Conservation (phyloP, 2,113 vertebrate species). For the Python bivittatus region DNA sequence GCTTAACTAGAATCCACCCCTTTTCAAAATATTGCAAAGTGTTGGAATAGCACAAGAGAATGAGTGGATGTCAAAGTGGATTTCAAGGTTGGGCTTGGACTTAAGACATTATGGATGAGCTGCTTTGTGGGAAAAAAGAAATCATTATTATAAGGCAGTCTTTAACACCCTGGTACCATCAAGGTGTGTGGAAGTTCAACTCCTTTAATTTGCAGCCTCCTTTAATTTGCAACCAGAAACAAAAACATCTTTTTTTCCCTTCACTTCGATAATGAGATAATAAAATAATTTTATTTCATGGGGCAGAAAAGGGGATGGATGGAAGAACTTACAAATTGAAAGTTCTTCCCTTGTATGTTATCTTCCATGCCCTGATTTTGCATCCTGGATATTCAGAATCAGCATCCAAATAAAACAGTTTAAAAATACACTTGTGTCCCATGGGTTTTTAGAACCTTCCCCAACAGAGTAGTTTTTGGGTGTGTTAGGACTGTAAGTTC, state of each 20-base stretch:
- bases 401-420: neutral
- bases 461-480: neutral
- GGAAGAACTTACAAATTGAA: neutral
- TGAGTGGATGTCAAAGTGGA: neutral
- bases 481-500: neutral
- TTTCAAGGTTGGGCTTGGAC: neutral
- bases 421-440: constrained; percentile 23
- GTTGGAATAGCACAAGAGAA: neutral
- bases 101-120: neutral
- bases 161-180: neutral
- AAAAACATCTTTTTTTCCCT: too few species aligned
- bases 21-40: neutral
- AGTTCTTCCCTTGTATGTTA: neutral
- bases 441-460: constrained; percentile 5
- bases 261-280: neutral
- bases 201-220: neutral
- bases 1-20: neutral
- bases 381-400: neutral
- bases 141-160: neutral
- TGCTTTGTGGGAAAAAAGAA: neutral
- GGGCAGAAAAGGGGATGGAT: neutral
- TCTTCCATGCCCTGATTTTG: neutral
- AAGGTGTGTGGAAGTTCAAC: neutral
- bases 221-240: neutral
- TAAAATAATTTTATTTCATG: neutral